Evolutionary conservation across 1,140 invertebrate genomes (phyloP), one percentile per base, ranked within the genome.

Genomic region (Zaprionus lachaisei): DNA sequence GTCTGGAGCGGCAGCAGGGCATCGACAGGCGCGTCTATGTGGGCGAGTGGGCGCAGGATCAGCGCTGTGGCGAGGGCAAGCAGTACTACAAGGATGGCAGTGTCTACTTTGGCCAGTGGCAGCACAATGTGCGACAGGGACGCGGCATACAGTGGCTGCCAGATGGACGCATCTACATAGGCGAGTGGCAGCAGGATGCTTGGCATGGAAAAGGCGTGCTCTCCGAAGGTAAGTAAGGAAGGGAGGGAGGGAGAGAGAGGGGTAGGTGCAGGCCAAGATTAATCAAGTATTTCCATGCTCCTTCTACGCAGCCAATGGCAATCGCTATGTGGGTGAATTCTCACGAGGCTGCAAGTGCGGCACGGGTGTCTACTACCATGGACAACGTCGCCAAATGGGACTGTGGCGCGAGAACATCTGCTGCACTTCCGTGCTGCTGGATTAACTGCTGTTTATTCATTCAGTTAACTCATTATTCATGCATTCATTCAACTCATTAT

Each of bases 281-380:
- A 44, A 9, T 47, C n/a, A n/a, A 17, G 2, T 38, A 38, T 9
- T 14, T 7, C 14, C 24, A 9, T 15, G n/a, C 4, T 47, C 7
- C 2, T 15, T 11, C 9, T 44, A 64, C 66, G 2, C 54, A 94
- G 94, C 83, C n/a, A 94, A 94, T 84, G 94, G 94, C 1, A 95
- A 95, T 89, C 91, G 94, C 37, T 95, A 95, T 79, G 94, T 95
- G 76, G 95, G 95, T 6, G 71, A 92, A 44, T 95, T 94, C 79
- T 58, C 83, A 14, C 66, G 83, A 3, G 94, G 94, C 44, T 81
- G 87, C 62, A 95, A 95, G 75, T 92, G 94, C 70, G 95, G 95
- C 2, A 75, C 80, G 26, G 95, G 95, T 2, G 91, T 87, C 51
- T 95, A 92, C 80, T 94, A 94, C 78, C 94, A 95, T 93, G n/a